phyloP scores from a whole-genome alignment of 2,797 vertebrate species.

The Delichon dasypus region DNA sequence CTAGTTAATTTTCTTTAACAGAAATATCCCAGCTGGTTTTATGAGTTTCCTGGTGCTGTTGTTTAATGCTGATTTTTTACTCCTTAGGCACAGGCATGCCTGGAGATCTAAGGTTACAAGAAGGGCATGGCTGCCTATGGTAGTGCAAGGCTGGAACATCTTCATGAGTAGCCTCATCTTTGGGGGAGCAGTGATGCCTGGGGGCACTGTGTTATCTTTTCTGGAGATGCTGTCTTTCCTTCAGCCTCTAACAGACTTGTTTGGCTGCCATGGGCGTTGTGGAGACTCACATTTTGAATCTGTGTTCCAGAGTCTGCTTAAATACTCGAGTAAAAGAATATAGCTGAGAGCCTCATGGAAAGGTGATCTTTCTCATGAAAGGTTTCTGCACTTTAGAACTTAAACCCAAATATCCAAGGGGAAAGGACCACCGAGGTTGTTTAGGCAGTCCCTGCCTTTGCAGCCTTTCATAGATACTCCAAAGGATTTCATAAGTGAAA shows the following conservation, averaged over 20 bases:
- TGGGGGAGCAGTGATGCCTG: neutral
- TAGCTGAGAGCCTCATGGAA: neutral
- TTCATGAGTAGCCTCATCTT: neutral
- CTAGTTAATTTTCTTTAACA: neutral
- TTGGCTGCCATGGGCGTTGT: neutral
- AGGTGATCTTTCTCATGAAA: neutral
- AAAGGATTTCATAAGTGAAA: neutral
- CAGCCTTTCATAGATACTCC: neutral
- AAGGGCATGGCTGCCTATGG: neutral
- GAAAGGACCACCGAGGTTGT: neutral
- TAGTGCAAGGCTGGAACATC: neutral
- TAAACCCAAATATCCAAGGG: neutral
- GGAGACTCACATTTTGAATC: neutral
- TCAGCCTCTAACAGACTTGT: neutral
- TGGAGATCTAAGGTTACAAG: neutral
- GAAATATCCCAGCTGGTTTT: neutral
- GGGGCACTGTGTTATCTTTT: neutral
- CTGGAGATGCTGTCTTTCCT: neutral
- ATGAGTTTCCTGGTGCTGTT: neutral
- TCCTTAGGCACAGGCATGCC: neutral
- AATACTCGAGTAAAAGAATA: neutral
- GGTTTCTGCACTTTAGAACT: neutral
- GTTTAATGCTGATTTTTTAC: neutral
- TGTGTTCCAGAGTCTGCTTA: neutral
- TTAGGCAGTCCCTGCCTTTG: rapidly evolving